Evolutionary conservation across 2,113 vertebrate genomes (phyloP), one percentile per base, ranked within the genome.

Genomic region (Illadopsis cleaveri): DNA sequence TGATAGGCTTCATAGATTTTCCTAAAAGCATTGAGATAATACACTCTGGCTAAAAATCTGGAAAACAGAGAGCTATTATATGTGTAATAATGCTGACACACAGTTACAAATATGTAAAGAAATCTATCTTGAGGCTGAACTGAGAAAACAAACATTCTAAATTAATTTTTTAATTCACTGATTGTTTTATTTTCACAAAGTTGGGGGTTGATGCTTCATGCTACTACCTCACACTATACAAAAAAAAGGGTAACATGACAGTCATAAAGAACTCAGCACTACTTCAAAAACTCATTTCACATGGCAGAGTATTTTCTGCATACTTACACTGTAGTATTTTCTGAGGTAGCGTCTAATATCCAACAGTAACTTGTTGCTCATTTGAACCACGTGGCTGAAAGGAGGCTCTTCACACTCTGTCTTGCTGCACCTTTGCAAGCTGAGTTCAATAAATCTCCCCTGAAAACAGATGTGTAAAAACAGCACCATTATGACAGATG

Each of bases 251-350:
- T 23, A 57, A 37, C 8, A 24, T 5, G 31, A 42, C 13, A 71
- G 33, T 50, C 58, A 73, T 35, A 18, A 77, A 94, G 89, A 90
- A 35, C 28, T 6, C 54, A 60, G 47, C 12, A 19, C 5, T 58
- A 71, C 22, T 77, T 27, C 24, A 17, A 80, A 86, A 69, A 53
- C 16, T 31, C 33, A 45, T 33, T 87, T 65, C 57, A 54, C 10
- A 31, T 1, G 7, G 19, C 42, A 91, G 42, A 93, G 22, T 42
- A 48, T 73, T 94, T 89, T 62, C 78, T 20, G 42, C 66, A 90
- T 97, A 99, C 99, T 99, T 95, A 99, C 99, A 65, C 97, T 98
- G 91, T 99, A 99, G 95, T 99, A 99, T 93, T 98, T 99, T 91
- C 96, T 99, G 95, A 99, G 86, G 95, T 97, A 97, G 20, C 97